phyloP scores from a whole-genome alignment of 2,797 vertebrate species.

The Argentina silus region DNA sequence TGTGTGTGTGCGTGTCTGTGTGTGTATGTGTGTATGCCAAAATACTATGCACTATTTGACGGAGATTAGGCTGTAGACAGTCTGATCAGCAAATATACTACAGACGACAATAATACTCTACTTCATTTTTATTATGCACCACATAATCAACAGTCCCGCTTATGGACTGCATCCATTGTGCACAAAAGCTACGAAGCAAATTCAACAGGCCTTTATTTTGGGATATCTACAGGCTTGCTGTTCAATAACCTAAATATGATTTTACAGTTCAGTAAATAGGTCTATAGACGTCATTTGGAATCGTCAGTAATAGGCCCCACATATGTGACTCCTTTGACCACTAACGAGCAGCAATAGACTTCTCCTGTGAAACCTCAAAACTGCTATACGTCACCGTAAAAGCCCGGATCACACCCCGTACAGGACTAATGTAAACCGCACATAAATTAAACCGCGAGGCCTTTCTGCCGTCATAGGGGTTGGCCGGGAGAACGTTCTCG shows the following conservation, averaged over 20 bases:
- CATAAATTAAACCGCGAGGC: constrained; percentile 12
- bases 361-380: neutral
- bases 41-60: no score
- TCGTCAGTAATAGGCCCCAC: neutral
- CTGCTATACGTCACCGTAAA: neutral
- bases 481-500: constrained; percentile 14
- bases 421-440: constrained; percentile 19
- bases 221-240: no score
- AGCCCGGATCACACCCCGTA: constrained; percentile 2
- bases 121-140: no score
- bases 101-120: no score
- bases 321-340: neutral
- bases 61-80: no score
- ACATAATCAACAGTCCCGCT: no score
- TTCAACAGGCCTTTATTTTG: no score
- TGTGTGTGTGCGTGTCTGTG: constrained; percentile 8
- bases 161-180: no score
- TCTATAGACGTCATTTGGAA: neutral
- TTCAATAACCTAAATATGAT: no score
- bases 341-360: neutral
- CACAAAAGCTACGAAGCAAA: no score
- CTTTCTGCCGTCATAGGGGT: constrained; percentile 4
- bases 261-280: neutral
- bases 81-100: no score
- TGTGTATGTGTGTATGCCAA: no score